A percentile compares a stretch with the other conserved stretches of the same genome.
Conservation (phyloP, 2,888 invertebrate genomes). For the Tricholauxania praeusta region DNA sequence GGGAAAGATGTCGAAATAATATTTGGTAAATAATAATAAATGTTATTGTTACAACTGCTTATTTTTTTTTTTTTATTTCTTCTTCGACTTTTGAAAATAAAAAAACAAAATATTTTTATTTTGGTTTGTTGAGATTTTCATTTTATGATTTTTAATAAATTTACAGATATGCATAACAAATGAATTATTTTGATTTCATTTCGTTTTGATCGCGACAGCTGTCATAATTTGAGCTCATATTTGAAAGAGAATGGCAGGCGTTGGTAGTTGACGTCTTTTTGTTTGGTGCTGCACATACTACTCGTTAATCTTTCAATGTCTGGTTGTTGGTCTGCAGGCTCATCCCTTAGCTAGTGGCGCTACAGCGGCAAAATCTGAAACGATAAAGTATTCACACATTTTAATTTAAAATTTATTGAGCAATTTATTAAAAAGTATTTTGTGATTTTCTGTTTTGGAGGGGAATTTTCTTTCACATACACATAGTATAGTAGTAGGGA, state of each 20-base stretch:
- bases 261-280: not conserved
- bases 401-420: constrained; percentile 52
- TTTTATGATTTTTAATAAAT: constrained; percentile 4
- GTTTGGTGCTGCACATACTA: not conserved
- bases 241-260: not conserved
- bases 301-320: not conserved
- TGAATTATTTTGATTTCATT: not conserved
- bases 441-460: not conserved
- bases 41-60: not conserved
- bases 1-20: too few species aligned
- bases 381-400: constrained; percentile 58
- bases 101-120: too few species aligned
- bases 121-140: too few species aligned
- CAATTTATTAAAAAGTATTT: constrained; percentile 19
- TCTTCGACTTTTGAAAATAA: too few species aligned
- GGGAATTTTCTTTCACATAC: not conserved
- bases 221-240: not conserved
- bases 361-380: constrained; percentile 50
- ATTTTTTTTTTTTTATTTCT: not conserved
- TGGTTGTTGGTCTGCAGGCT: not conserved
- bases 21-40: not conserved
- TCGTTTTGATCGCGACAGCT: not conserved
- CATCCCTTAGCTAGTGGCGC: constrained; percentile 24
- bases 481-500: too few species aligned
- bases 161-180: not conserved